Conservation (phyloP, 2,113 vertebrate species). For the Paedocypris sp. region DNA sequence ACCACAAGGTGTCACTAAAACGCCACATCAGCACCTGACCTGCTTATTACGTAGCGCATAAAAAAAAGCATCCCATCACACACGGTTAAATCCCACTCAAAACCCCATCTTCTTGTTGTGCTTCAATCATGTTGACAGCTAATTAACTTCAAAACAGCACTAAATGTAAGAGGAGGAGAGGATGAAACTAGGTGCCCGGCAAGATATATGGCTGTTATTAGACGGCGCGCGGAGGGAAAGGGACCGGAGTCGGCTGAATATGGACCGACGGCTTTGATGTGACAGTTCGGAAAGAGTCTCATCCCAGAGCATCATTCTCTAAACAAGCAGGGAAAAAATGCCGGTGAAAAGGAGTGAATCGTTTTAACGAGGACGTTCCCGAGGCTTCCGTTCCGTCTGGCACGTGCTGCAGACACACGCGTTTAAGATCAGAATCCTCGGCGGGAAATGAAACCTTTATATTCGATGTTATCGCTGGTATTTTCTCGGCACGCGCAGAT, state of each 20-base stretch:
- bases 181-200: neutral
- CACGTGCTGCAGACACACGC: too few species aligned
- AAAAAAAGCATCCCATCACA: neutral
- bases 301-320: neutral
- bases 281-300: neutral
- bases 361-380: too few species aligned
- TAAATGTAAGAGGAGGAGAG: neutral
- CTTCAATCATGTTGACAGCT: slow-evolving; percentile 6
- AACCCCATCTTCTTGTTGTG: neutral
- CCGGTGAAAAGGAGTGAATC: too few species aligned
- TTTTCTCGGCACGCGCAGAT: slow-evolving; percentile 73
- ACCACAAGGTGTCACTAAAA: slow-evolving; percentile 9
- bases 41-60: too few species aligned
- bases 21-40: too few species aligned
- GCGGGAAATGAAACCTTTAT: too few species aligned
- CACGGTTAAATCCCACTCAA: neutral
- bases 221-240: neutral
- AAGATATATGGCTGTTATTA: neutral
- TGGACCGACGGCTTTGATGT: neutral
- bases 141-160: neutral
- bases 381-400: too few species aligned
- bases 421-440: too few species aligned
- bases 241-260: neutral
- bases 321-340: neutral
- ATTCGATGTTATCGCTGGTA: too few species aligned